Conservation (phyloP, 2,797 vertebrate genomes). For the Channallabes apus region DNA sequence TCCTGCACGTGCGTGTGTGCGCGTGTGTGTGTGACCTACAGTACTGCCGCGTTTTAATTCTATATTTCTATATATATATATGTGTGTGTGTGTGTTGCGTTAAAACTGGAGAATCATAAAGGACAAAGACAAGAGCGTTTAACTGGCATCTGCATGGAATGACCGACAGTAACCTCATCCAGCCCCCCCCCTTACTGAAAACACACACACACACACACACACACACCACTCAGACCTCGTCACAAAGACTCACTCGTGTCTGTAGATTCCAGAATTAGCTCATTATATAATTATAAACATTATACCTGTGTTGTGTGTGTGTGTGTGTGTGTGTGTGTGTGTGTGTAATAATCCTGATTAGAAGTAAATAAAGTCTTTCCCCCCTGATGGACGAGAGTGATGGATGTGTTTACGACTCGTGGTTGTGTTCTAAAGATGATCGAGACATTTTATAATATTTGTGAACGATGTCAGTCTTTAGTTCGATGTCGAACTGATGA, state of each 20-base stretch:
- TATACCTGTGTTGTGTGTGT: too few relatives aligned
- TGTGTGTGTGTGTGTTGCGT: too few relatives aligned
- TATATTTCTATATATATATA: too few relatives aligned
- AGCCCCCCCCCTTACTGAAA: slow-evolving; percentile 16
- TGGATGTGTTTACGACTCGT: neutral
- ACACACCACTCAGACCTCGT: neutral
- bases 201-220: neutral
- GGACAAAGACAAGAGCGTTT: neutral
- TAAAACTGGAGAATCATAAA: neutral
- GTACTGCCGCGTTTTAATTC: too few relatives aligned
- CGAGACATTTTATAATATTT: neutral
- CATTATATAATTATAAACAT: too few relatives aligned
- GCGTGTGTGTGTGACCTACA: too few relatives aligned
- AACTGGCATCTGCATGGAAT: slow-evolving; percentile 48
- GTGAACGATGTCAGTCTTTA: too few relatives aligned
- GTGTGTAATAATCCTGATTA: neutral
- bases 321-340: too few relatives aligned
- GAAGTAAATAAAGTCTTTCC: neutral
- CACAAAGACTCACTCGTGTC: neutral
- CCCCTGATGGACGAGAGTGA: neutral
- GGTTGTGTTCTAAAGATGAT: neutral
- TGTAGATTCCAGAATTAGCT: too few relatives aligned
- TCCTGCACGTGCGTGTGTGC: too few relatives aligned
- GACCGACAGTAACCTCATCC: slow-evolving; percentile 77
- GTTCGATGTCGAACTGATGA: too few relatives aligned